Evolutionary conservation across 2,797 vertebrate species (phyloP).

Genomic region (Pagetopsis macropterus): DNA sequence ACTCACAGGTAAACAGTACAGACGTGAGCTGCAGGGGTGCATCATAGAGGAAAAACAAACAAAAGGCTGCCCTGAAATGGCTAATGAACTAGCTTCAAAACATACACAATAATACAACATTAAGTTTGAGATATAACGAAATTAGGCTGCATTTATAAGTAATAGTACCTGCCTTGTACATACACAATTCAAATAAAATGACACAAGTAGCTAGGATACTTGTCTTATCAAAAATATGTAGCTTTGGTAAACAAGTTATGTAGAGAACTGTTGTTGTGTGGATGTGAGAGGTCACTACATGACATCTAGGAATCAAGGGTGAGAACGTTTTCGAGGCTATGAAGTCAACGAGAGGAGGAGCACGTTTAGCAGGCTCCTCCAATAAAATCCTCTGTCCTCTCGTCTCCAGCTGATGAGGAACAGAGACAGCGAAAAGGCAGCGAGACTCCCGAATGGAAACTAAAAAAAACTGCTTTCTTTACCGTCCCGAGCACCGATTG

Average conservation of each 20-base stretch:
- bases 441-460: conserved; percentile 51
- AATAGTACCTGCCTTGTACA: conserved; percentile 82
- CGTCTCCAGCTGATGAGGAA: conserved; percentile 64
- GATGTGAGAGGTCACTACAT: conserved; percentile 68
- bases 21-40: conserved; percentile 60
- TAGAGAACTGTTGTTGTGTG: conserved; percentile 69
- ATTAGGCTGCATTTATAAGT: conserved; percentile 79
- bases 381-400: conserved; percentile 50
- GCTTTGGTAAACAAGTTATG: conserved; percentile 90
- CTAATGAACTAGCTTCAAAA: conserved; percentile 76
- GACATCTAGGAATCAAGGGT: conserved; percentile 68
- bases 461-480: conserved; percentile 41
- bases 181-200: conserved; percentile 83
- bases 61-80: conserved; percentile 71
- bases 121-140: conserved; percentile 78
- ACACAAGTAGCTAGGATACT: conserved; percentile 86
- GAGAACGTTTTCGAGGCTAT: conserved; percentile 67
- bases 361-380: conserved; percentile 45
- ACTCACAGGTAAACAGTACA: conserved; percentile 50
- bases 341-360: conserved; percentile 64
- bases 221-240: conserved; percentile 91
- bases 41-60: conserved; percentile 57
- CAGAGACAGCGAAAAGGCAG: conserved; percentile 70
- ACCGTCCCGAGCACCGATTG: conserved; percentile 74
- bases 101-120: conserved; percentile 78